Base-by-base conservation (phyloP, 1,140 invertebrate species). In the Dreissena rostriformis region DNA sequence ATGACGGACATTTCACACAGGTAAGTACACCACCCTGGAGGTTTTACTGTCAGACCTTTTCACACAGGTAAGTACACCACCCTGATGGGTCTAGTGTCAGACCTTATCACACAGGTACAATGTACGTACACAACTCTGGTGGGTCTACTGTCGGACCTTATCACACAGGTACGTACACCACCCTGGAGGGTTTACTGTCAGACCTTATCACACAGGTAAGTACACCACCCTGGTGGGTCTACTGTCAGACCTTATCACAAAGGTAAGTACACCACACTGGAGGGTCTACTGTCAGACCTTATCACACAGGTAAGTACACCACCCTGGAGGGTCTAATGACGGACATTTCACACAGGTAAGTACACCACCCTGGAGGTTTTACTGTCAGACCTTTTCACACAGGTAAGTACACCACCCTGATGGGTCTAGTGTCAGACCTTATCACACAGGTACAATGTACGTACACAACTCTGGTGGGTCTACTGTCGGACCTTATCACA, bases 351-450 rank as follows among this genome's bases (percentile, higher is more conserved):
- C 22, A 24, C 97, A 19, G 98, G 98, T 5, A 96, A 97, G 57
- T 99, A 99, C 93, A 98, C 98, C 5, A 99, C 99, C 0, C 94
- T 99, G 0, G 99, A 99, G 95, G 99, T 95, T 10, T 88, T 96
- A n/a, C 82, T 96, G 15, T 86, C 80, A 19, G 92, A 94, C 73
- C 94, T 95, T 6, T 93, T 93, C 72, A 92, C 93, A 29, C 91
- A 92, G 89, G 93, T 94, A 81, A 67, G 78, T 57, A 71, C 14
- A 17, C 14, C 52, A 67, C 24, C 15, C 74, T 52, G 24, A n/a
- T 4, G 12, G 57, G 2, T 5, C 57, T n/a, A 6, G 4, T 61
- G 57, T 5, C 22, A 61, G 2, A 5, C 57, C 22, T 61, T 24
- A 61, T 24, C 11, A 61, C 22, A 12, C 6, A 61, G 57, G 22